Percentiles rank a stretch among this genome's conserved stretches.
Evolutionary conservation across 2,888 invertebrate genomes (phyloP).

Genomic region (Neelides folsomi): DNA sequence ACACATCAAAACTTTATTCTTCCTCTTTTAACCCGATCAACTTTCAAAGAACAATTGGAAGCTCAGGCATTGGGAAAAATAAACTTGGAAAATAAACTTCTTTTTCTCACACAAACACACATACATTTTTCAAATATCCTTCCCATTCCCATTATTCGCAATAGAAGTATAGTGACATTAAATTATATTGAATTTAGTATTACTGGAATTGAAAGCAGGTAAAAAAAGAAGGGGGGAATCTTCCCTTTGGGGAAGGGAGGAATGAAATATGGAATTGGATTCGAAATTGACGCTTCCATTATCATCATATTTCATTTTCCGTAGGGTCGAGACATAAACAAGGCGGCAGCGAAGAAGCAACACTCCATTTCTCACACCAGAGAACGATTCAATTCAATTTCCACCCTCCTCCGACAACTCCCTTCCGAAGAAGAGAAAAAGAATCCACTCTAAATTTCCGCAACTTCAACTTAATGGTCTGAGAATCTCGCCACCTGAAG

Average conservation of each 20-base stretch:
- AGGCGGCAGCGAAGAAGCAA: neutral
- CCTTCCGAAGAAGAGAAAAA: conserved; percentile 2
- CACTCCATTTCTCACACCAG: neutral
- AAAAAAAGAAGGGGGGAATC: no score
- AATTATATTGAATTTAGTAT: no score
- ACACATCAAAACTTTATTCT: conserved; percentile 21
- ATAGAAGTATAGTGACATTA: no score
- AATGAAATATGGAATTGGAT: conserved; percentile 22
- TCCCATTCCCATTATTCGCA: no score
- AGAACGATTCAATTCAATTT: conserved; percentile 5
- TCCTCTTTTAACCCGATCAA: no score
- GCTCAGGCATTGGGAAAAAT: no score
- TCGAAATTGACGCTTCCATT: conserved; percentile 22
- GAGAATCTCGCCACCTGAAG: conserved; percentile 16
- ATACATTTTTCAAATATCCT: no score
- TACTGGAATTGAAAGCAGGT: no score
- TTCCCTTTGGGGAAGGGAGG: no score
- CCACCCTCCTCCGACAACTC: conserved; percentile 1
- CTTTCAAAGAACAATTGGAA: no score
- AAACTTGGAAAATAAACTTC: no score
- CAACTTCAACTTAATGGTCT: conserved; percentile 6
- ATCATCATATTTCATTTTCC: conserved; percentile 23
- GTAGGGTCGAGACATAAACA: neutral
- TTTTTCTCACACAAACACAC: no score
- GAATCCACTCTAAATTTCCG: neutral